Base-by-base conservation (phyloP, 2,888 invertebrate genomes). In the Dicyrtomina minuta region DNA sequence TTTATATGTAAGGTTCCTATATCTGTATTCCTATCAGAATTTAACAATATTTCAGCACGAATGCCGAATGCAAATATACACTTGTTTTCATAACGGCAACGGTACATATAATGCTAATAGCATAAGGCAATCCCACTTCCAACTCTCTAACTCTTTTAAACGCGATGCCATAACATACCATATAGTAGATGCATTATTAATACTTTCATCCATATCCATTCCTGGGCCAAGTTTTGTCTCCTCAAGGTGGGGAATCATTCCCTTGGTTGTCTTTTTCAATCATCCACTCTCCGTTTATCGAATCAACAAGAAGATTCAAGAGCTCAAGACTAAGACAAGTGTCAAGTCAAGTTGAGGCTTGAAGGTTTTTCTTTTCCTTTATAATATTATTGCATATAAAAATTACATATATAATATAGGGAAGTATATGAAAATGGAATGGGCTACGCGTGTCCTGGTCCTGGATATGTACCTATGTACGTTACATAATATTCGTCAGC, bases 201-300 rank as follows among this genome's bases (percentile, higher is more conserved):
- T 46, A n/a, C 10, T 46, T 46, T 12, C 46, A 6, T 46, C 46
- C 20, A 46, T 46, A 17, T 43, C 13, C n/a, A n/a, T 46, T 46
- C 20, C 13, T 56, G 55, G 53, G 55, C 17, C 43, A 65, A 65
- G 53, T 33, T 33, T 33, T 33, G 33, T 33, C 58, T 56, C 26
- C 58, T 56, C 26, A 65, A 65, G 65, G 65, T 55, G 65, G 65
- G 55, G 65, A 55, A 65, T 55, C 41, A 65, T 65, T 64, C 5
- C n/a, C n/a, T n/a, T n/a, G n/a, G n/a, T n/a, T n/a, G n/a, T 26
- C 46, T 61, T 60, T 33, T 53, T 24, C 53, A 24, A 8, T 70
- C 70, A 60, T n/a, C 70, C 59, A 58, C 53, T 70, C 49, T 55
- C 49, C 61, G 64, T 70, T 65, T 70, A 70, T 70, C 69, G 66